Conservation (phyloP, 1,140 invertebrate species). For the Saccostrea cuccullata region DNA sequence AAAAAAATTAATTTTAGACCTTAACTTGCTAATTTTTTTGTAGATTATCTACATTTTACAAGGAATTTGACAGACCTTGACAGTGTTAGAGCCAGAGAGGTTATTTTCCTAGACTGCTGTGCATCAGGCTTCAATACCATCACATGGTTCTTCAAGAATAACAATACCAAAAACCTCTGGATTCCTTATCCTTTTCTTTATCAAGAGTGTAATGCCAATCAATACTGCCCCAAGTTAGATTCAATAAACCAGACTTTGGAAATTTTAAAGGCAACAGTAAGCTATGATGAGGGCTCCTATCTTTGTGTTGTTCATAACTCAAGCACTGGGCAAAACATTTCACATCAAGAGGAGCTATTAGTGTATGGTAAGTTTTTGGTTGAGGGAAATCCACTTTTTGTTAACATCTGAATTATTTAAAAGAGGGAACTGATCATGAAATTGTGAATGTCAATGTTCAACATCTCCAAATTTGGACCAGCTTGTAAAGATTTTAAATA, state of each 20-base stretch:
- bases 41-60: slow-evolving; percentile 12
- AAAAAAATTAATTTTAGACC: too few relatives aligned
- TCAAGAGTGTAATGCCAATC: not conserved
- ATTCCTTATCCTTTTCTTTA: not conserved
- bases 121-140: not conserved
- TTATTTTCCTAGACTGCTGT: not conserved
- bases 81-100: not conserved
- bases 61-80: slow-evolving; percentile 4
- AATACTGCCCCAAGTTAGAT: not conserved
- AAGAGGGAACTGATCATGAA: too few relatives aligned
- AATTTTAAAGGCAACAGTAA: not conserved
- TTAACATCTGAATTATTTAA: too few relatives aligned
- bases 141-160: slow-evolving; percentile 15
- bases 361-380: not conserved
- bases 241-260: not conserved
- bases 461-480: too few relatives aligned
- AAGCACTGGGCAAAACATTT: not conserved
- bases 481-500: too few relatives aligned
- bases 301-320: slow-evolving; percentile 4
- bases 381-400: too few relatives aligned
- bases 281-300: not conserved
- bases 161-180: not conserved
- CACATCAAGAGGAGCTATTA: not conserved
- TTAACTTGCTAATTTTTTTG: not conserved
- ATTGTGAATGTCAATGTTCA: too few relatives aligned